These are phyloP conservation scores for Smutsia gigantea DNA, from an alignment of 2,797 vertebrate species.

Conservation along the genomic window DNA sequence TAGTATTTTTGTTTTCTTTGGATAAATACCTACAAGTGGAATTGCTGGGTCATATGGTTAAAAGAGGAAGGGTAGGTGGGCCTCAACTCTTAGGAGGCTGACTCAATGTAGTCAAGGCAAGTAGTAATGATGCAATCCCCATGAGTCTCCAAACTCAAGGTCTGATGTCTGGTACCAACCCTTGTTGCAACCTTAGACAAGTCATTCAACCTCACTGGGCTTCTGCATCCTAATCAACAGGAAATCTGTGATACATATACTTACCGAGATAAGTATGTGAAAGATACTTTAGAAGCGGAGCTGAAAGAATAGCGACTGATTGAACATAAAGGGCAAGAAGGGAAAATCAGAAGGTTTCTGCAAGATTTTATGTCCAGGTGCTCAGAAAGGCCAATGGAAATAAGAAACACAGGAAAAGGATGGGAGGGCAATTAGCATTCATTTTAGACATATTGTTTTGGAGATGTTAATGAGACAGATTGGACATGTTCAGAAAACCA, in stretches of 20 bases:
- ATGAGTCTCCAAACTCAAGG: neutral
- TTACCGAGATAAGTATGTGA: too few species aligned
- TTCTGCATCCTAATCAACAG: neutral
- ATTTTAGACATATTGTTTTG: neutral
- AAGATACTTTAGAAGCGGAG: too few species aligned
- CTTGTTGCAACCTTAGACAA: neutral
- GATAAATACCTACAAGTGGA: neutral
- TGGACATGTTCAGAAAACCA: neutral
- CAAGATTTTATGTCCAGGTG: too few species aligned
- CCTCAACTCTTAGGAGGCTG: neutral
- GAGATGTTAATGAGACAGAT: neutral
- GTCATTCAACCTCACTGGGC: neutral
- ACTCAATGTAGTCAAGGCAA: neutral
- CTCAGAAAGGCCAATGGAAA: neutral
- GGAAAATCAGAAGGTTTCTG: too few species aligned
- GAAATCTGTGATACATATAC: neutral
- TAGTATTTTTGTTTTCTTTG: neutral
- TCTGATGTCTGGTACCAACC: neutral
- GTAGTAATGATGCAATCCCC: neutral
- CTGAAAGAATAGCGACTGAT: too few species aligned
- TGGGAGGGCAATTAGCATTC: neutral
- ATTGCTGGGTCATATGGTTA: neutral
- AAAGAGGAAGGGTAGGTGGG: neutral
- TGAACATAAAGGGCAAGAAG: too few species aligned
- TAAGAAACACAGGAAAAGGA: neutral